phyloP scores from a whole-genome alignment of 2,888 invertebrate species.

The Platycheirus albimanus region DNA sequence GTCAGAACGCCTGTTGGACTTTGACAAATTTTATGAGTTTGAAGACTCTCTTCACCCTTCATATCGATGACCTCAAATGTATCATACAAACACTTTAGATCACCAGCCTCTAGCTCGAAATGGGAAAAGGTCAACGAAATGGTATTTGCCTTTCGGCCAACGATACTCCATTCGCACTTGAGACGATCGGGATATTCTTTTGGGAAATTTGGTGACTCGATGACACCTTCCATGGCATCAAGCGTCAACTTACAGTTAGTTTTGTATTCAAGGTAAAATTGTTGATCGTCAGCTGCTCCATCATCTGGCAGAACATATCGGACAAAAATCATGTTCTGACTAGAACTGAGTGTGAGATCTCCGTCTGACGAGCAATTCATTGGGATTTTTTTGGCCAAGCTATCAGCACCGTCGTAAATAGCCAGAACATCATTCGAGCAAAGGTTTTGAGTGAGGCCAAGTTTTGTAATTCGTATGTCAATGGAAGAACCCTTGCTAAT shows the following conservation, averaged over 20 bases:
- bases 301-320: conserved; percentile 76
- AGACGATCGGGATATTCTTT: conserved; percentile 85
- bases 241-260: conserved; percentile 77
- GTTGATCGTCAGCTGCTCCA: conserved; percentile 55
- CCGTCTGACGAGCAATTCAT: conserved; percentile 75
- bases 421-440: conserved; percentile 87
- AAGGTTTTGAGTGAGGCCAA: conserved; percentile 84
- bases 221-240: conserved; percentile 85
- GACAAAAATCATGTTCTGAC: conserved; percentile 77
- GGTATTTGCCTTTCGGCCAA: conserved; percentile 89
- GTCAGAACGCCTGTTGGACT: conserved; percentile 74
- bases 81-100: conserved; percentile 84
- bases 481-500: conserved; percentile 89
- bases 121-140: conserved; percentile 93
- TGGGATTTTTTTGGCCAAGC: conserved; percentile 70
- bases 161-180: conserved; percentile 90
- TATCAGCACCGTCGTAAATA: conserved; percentile 78
- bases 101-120: conserved; percentile 85
- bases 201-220: conserved; percentile 95
- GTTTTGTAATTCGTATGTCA: conserved; percentile 86
- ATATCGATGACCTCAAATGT: conserved; percentile 84
- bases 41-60: conserved; percentile 81
- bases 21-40: conserved; percentile 76
- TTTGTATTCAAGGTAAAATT: conserved; percentile 78
- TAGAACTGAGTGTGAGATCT: conserved; percentile 75